Conservation (phyloP, 2,888 invertebrate species). For the Neoaliturus tenellus region DNA sequence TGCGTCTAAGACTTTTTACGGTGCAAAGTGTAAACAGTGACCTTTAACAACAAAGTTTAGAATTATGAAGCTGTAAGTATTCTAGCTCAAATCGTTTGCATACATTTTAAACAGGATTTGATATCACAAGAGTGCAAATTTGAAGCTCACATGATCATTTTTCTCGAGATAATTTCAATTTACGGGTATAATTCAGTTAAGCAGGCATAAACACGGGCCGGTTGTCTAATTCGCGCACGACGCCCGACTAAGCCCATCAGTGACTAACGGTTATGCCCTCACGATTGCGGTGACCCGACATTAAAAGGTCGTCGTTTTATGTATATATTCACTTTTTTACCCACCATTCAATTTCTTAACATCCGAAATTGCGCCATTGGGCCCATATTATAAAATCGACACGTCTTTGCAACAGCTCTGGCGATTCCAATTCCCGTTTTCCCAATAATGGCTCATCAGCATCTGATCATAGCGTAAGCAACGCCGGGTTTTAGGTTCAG, state of each 20-base stretch:
- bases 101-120: not conserved
- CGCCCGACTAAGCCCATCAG: not conserved
- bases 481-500: too few species aligned
- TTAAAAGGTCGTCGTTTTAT: slow-evolving; percentile 30
- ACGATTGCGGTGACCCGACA: not conserved
- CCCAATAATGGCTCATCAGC: too few species aligned
- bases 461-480: too few species aligned
- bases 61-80: too few species aligned
- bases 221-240: slow-evolving; percentile 8
- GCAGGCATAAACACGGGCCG: slow-evolving; percentile 14
- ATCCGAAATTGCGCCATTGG: slow-evolving; percentile 13
- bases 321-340: slow-evolving; percentile 32
- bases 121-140: not conserved
- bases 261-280: slow-evolving; percentile 29
- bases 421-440: not conserved
- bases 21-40: too few species aligned
- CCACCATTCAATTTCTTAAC: slow-evolving; percentile 24
- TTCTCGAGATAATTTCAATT: slow-evolving; percentile 29
- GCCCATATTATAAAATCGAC: slow-evolving; percentile 24
- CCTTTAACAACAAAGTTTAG: too few species aligned
- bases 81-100: too few species aligned
- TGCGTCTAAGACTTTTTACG: too few species aligned
- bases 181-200: slow-evolving; percentile 31
- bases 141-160: not conserved
- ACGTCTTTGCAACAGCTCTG: not conserved